phyloP scores from a whole-genome alignment of 2,888 invertebrate species.

The Hyposoter didymator region DNA sequence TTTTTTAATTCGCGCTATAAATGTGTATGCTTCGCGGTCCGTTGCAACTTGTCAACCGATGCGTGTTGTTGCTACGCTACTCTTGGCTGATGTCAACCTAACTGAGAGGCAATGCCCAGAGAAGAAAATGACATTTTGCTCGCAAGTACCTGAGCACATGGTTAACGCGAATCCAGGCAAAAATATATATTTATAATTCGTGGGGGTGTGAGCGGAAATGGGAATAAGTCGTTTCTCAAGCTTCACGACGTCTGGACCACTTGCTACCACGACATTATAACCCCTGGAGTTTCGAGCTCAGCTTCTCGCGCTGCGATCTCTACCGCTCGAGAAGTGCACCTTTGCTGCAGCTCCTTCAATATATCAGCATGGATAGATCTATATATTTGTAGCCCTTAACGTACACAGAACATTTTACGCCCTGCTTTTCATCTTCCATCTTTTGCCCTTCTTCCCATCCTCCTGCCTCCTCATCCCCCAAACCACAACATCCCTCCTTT shows the following conservation, averaged over 20 bases:
- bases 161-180: not conserved
- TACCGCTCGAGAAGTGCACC: constrained; percentile 47
- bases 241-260: constrained; percentile 76
- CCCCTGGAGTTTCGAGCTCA: constrained; percentile 59
- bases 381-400: not conserved
- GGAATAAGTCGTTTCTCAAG: constrained; percentile 63
- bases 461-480: not conserved
- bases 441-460: constrained; percentile 35
- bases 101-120: constrained; percentile 61
- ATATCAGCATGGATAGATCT: not conserved
- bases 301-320: constrained; percentile 17
- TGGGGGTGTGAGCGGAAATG: constrained; percentile 23
- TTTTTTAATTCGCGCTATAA: constrained; percentile 36
- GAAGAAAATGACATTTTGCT: constrained; percentile 43
- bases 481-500: not conserved
- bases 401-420: constrained; percentile 16
- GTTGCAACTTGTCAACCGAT: constrained; percentile 56
- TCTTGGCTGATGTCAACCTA: constrained; percentile 54
- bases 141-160: not conserved
- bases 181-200: constrained; percentile 1
- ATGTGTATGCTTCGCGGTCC: constrained; percentile 56
- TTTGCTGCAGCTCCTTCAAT: constrained; percentile 34
- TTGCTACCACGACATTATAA: constrained; percentile 73
- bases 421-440: constrained; percentile 31
- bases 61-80: constrained; percentile 56